Base-by-base conservation (phyloP, 1,140 invertebrate species). In the Dendrolimus punctatus region DNA sequence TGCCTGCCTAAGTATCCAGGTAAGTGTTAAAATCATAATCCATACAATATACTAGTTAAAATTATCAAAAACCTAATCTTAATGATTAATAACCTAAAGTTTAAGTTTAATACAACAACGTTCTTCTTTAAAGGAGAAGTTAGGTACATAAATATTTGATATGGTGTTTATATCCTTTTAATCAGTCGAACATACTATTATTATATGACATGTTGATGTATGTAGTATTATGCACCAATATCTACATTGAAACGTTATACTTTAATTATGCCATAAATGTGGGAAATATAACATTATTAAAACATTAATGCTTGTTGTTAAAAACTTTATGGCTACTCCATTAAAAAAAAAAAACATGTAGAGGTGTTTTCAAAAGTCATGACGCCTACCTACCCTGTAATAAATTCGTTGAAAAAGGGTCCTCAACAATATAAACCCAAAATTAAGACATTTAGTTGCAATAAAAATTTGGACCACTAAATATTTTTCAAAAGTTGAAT, bases 1-100 rank as follows among this genome's bases (percentile, higher is more conserved):
- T 96, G 95, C 71, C 73, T 96, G 51, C 94, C 94, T 1, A 90
- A 84, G 5, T 67, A 73, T n/a, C 76, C 88, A 86, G 89, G 93
- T 91, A 82, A 87, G 69, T 66, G 39, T 39, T 23, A 2, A 7
- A 36, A 37, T 8, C 6, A 10, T 45, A 9, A 9, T n/a, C 2
- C 7, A 9, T 45, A 9, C n/a, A 9, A 9, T n/a, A n/a, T 6
- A 9, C 43, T n/a, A 45, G 23, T 45, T 45, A 4, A 6, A 8
- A 45, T 5, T 10, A 3, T 23, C 23, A 23, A 23, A 23, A 23
- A 23, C 23, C 23, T 3, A 23, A 23, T 23, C 23, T 23, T 23
- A 2, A 23, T 23, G 3, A 23, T 23, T 23, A 23, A 23, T 23
- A 23, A 23, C 3, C 23, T 23, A 23, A 3, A 23, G 23, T 23